Conservation (phyloP, 2,797 vertebrate genomes). For the Brachyrhaphis roseni region DNA sequence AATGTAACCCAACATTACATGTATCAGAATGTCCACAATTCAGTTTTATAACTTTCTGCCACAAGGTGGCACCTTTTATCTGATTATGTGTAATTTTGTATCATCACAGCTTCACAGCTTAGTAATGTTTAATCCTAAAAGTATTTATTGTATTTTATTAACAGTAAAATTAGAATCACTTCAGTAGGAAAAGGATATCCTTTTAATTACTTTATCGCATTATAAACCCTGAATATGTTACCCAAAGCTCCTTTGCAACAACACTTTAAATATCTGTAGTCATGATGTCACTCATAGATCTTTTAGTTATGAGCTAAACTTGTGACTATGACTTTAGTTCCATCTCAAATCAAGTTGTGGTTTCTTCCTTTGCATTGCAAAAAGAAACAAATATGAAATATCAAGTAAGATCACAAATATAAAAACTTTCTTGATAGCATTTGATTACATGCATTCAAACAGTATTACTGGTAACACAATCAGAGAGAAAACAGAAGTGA, state of each 20-base stretch:
- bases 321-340: background rate
- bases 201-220: background rate
- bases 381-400: background rate
- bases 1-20: no score
- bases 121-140: background rate
- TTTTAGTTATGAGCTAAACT: background rate
- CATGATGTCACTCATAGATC: background rate
- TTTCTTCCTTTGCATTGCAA: background rate
- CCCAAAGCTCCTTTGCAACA: background rate
- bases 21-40: background rate
- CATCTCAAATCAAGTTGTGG: background rate
- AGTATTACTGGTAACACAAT: background rate
- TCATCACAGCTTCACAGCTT: background rate
- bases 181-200: background rate
- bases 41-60: background rate
- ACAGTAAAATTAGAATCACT: background rate
- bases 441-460: background rate
- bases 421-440: background rate
- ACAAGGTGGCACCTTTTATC: slow-evolving; percentile 12
- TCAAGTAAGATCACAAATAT: background rate
- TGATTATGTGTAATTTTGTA: background rate
- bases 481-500: background rate
- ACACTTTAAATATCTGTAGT: background rate
- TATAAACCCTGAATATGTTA: background rate
- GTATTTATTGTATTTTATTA: background rate